phyloP scores from a whole-genome alignment of 2,888 invertebrate species.

The Craniophora ligustri region DNA sequence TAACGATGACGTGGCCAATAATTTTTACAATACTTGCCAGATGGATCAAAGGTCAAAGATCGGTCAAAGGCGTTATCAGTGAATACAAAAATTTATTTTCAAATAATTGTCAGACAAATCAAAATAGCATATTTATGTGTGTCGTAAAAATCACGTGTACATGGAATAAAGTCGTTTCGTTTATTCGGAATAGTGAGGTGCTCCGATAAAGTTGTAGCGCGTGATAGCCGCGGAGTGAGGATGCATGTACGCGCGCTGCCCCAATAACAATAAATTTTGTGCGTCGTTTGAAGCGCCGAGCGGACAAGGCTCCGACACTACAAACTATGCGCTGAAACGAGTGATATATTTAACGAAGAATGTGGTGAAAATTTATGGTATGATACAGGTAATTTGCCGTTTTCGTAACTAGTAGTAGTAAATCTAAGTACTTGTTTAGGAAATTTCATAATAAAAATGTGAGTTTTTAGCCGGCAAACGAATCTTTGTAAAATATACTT shows the following conservation, averaged over 20 bases:
- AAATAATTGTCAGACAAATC: slow-evolving; percentile 63
- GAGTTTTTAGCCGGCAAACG: too few relatives aligned
- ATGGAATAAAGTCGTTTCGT: slow-evolving; percentile 68
- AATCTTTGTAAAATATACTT: too few relatives aligned
- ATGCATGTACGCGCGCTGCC: slow-evolving; percentile 85
- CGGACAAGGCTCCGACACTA: slow-evolving; percentile 49
- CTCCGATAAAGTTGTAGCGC: slow-evolving; percentile 84
- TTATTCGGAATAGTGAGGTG: slow-evolving; percentile 72
- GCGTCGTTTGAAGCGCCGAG: slow-evolving; percentile 84
- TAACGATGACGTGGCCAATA: too few relatives aligned
- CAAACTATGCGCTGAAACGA: slow-evolving; percentile 22
- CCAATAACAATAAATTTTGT: slow-evolving; percentile 88
- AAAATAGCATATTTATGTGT: slow-evolving; percentile 64
- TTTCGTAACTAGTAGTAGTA: too few relatives aligned
- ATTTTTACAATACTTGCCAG: too few relatives aligned
- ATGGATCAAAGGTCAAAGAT: too few relatives aligned
- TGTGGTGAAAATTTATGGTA: not conserved
- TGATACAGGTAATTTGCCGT: not conserved
- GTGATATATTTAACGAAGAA: not conserved
- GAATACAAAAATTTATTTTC: slow-evolving; percentile 9
- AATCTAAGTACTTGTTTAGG: too few relatives aligned
- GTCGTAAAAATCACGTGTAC: slow-evolving; percentile 63
- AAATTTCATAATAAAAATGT: too few relatives aligned
- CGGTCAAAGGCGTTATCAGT: not conserved
- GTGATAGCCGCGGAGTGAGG: slow-evolving; percentile 87